A percentile compares a stretch with the other conserved stretches of the same genome.
Evolutionary conservation across 2,113 vertebrate species (phyloP).

Genomic region (Epinephelus lanceolatus): DNA sequence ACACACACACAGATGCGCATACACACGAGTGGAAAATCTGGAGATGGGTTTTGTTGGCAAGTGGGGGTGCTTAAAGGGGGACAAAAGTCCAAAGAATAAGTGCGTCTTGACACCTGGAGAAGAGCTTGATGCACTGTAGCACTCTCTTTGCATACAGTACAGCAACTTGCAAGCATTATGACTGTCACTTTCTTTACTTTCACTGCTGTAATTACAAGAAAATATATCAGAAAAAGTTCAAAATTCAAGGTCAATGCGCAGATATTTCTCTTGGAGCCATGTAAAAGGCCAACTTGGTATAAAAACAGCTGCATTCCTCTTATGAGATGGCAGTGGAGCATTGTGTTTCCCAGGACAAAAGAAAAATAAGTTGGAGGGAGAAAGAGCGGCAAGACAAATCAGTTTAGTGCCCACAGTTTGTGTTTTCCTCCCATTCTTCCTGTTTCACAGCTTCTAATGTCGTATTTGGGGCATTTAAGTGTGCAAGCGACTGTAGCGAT

Average conservation of each 20-base stretch:
- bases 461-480: constrained; percentile 33
- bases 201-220: neutral
- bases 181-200: neutral
- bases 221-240: neutral
- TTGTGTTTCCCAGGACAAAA: constrained; percentile 3
- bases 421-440: constrained; percentile 36
- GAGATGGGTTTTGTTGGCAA: constrained; percentile 31
- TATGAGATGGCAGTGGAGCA: neutral
- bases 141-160: neutral
- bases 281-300: neutral
- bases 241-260: neutral
- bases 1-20: constrained; percentile 27
- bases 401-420: constrained; percentile 30
- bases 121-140: constrained; percentile 21
- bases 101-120: constrained; percentile 13
- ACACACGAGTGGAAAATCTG: constrained; percentile 60
- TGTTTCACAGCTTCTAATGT: constrained; percentile 41
- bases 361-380: constrained; percentile 10
- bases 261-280: neutral
- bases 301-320: neutral
- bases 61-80: constrained; percentile 23
- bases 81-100: constrained; percentile 24
- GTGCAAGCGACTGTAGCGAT: constrained; percentile 34
- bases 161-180: neutral
- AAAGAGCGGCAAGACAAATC: constrained; percentile 24